Evolutionary conservation across 2,888 invertebrate species (phyloP).

Genomic region (Troides helena): DNA sequence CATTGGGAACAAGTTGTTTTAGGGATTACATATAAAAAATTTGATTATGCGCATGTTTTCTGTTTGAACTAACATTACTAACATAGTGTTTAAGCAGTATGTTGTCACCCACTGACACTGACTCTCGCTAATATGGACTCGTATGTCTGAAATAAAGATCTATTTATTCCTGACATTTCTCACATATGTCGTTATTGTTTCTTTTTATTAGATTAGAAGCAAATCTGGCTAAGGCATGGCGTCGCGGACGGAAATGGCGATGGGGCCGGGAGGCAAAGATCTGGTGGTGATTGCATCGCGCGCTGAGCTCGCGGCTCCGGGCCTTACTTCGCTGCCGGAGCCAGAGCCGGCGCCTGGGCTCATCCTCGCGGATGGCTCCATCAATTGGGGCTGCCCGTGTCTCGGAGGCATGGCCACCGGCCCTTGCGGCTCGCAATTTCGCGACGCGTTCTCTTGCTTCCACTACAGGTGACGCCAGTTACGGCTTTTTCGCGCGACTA

Average conservation of each 20-base stretch:
- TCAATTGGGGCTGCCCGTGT: constrained; percentile 99
- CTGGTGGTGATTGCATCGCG: constrained; percentile 90
- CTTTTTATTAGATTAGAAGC: too few relatives aligned
- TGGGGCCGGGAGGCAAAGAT: constrained; percentile 83
- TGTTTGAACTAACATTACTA: too few relatives aligned
- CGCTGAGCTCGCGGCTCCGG: constrained; percentile 88
- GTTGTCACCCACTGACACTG: neutral
- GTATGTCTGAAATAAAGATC: neutral
- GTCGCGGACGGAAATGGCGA: constrained; percentile 43
- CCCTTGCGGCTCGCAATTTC: constrained; percentile 95
- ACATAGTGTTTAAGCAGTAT: neutral
- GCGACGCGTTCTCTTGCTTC: constrained; percentile 97
- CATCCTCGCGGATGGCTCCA: constrained; percentile 90
- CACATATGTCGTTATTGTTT: too few relatives aligned
- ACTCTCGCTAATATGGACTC: neutral
- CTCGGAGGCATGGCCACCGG: constrained; percentile 98
- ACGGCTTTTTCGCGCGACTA: neutral
- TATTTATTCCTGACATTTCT: too few relatives aligned
- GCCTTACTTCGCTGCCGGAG: constrained; percentile 84
- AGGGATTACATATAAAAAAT: too few relatives aligned
- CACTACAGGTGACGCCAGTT: constrained; percentile 83
- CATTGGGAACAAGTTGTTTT: too few relatives aligned
- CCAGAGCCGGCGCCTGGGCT: constrained; percentile 89
- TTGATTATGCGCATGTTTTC: too few relatives aligned
- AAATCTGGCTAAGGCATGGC: constrained; percentile 9